These are phyloP conservation scores for Xerus rutilus DNA, from an alignment of 2,797 vertebrate genomes.

Conservation along the genomic window DNA sequence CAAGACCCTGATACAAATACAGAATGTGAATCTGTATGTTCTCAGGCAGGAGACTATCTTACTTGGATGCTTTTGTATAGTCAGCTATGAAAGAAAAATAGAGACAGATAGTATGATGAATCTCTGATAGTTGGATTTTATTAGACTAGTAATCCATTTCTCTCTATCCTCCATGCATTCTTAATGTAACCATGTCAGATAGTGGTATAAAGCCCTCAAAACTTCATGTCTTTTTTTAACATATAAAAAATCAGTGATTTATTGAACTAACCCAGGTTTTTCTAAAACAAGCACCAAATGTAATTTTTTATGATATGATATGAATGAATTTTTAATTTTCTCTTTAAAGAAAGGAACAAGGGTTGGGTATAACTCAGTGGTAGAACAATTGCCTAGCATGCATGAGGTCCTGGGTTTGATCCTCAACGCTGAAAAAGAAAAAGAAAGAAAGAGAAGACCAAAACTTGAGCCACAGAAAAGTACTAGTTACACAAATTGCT, in stretches of 20 bases:
- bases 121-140: constrained; percentile 27
- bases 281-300: constrained; percentile 38
- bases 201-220: constrained; percentile 37
- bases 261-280: constrained; percentile 54
- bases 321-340: constrained; percentile 43
- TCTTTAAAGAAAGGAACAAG: constrained; percentile 48
- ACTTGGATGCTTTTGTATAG: constrained; percentile 27
- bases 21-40: not conserved
- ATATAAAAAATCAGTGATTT: not conserved
- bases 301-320: constrained; percentile 54
- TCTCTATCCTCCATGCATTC: not conserved
- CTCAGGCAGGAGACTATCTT: constrained; percentile 10
- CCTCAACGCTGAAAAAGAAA: too few relatives aligned
- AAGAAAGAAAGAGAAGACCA: constrained; percentile 46
- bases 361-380: too few relatives aligned
- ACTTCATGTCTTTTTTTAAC: not conserved
- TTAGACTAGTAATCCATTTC: not conserved
- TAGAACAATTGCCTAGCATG: too few relatives aligned
- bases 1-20: not conserved
- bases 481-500: constrained; percentile 28
- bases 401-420: too few relatives aligned
- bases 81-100: constrained; percentile 40
- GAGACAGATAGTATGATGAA: not conserved
- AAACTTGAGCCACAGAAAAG: constrained; percentile 53
- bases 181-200: constrained; percentile 18